Conservation (phyloP, 2,888 invertebrate genomes). For the Altica lythri region DNA sequence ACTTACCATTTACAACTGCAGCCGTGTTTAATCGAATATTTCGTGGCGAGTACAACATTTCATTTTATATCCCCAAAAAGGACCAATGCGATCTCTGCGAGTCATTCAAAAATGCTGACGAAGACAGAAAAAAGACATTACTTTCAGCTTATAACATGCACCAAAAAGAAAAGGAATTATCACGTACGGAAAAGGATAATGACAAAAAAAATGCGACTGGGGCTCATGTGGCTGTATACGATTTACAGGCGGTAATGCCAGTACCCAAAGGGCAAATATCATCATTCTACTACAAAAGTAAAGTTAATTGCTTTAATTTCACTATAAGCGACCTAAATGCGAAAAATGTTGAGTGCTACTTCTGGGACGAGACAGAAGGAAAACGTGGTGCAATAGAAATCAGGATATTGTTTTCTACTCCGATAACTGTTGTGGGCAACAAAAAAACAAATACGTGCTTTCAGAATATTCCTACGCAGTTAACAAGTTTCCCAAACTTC, state of each 20-base stretch:
- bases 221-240: conserved; percentile 9
- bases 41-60: too few relatives aligned
- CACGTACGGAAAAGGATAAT: neutral
- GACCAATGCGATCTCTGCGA: neutral
- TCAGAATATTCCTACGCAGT: too few relatives aligned
- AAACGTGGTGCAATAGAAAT: neutral
- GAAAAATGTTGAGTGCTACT: neutral
- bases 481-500: too few relatives aligned
- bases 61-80: neutral
- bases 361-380: neutral
- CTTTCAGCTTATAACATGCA: conserved; percentile 5
- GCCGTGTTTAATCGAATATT: too few relatives aligned
- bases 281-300: neutral
- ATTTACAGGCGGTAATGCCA: conserved; percentile 17
- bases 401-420: neutral
- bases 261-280: conserved; percentile 16
- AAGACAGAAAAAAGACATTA: neutral
- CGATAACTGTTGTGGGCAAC: neutral
- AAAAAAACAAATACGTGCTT: too few relatives aligned
- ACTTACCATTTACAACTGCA: too few relatives aligned
- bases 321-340: neutral
- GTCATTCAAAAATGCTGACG: neutral
- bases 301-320: neutral
- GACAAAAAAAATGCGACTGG: conserved; percentile 1
- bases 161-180: conserved; percentile 10